Base-by-base conservation (phyloP, 2,797 vertebrate genomes). In the Luscinia luscinia region DNA sequence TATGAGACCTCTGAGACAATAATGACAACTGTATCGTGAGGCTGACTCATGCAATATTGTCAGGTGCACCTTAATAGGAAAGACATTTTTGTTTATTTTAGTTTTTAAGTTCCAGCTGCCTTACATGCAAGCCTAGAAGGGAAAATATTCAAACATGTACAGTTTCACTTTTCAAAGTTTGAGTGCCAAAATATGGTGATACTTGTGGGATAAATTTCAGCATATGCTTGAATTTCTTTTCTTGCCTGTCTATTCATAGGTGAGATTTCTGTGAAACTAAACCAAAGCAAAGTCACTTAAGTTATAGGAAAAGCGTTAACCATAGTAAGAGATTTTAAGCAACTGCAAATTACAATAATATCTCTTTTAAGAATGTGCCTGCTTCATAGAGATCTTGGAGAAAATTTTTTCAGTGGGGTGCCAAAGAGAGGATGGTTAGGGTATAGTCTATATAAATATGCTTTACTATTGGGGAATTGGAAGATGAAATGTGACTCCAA, bases 221-320 rank as follows among this genome's bases (percentile, higher is more conserved):
- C 13, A 21, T 72, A 30, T 19, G 13, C 32, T 69, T 81, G n/a
- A 81, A 84, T 67, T 91, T 88, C 46, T 87, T 87, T 89, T 85
- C 43, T 68, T 89, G 63, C 30, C 40, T 52, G 1, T 62, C 36
- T 88, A 5, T 89, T 95, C 21, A 73, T 62, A 73, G 40, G 62
- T 86, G 70, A 91, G 70, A 79, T 74, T 87, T 95, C 77, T 90
- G 59, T 88, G 70, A 91, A 90, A 66, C 34, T 69, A 55, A 94
- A 73, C 59, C 9, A 62, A 92, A 91, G 34, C 6, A 32, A 82
- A 84, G 38, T 38, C 40, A 61, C 18, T 90, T 72, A 48, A 79
- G 17, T 93, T 86, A 41, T 52, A 67, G 48, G 48, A 90, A 69
- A 90, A 69, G 3, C n/a, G 57, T 89, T 82, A 38, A 51, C 41